Evolutionary conservation across 2,113 vertebrate genomes (phyloP), one percentile per base, ranked within the genome.

Genomic region (Vidua macroura): DNA sequence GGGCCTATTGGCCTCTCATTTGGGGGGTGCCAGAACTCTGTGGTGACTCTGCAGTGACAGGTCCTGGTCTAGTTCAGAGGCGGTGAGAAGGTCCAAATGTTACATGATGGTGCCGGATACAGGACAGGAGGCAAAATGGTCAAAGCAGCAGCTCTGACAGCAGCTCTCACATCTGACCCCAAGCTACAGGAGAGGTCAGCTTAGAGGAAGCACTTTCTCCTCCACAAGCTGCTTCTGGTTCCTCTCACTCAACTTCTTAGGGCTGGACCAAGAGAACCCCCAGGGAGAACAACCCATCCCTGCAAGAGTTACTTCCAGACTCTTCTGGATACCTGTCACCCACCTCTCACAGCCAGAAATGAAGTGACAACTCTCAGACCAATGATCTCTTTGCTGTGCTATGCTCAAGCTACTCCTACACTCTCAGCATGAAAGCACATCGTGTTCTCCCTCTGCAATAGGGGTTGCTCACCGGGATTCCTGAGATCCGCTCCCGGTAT

Each of bases 81-180:
- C 19, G 25, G 72, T 0, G 1, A 69, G 52, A 92, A 77, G 67
- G 77, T 76, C 75, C 63, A 79, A 35, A 69, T 55, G 81, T 85
- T 66, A 85, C 39, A 23, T 8, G 55, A 86, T 60, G 80, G 84
- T 78, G 87, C 49, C 10, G 13, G 84, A 84, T 60, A 63, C 83
- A 96, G 96, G 28, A 96, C 55, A 90, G 90, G 69, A 94, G 86
- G 92, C 84, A 73, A 76, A 94, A 95, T 18, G 35, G 59, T 62
- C 49, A 46, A 63, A 44, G 64, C 83, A 79, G 41, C 35, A 44
- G 58, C 63, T 64, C 31, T 10, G 37, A 25, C 67, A 39, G 81
- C 16, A 12, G 31, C 60, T 77, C 73, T 85, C 39, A 53, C 13
- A 31, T 48, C 15, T 78, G 48, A 51, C 60, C 19, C 52, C 27